Percentiles rank a stretch among this genome's conserved stretches.
Evolutionary conservation across 2,797 vertebrate genomes (phyloP).

Genomic region (Danio tinwini): DNA sequence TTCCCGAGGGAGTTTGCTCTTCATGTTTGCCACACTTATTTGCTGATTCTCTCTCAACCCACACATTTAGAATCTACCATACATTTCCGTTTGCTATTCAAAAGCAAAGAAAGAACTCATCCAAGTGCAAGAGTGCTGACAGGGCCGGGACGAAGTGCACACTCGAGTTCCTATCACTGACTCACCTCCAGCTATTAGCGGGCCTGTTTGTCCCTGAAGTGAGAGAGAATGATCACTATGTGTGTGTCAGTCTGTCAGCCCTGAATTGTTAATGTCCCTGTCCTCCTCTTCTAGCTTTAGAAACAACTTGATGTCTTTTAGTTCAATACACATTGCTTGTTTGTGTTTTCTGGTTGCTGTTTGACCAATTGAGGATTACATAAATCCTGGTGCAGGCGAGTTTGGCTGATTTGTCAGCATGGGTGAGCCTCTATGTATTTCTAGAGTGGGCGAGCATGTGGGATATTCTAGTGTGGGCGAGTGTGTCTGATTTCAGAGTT

Average conservation of each 20-base stretch:
- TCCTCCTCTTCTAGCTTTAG: not conserved
- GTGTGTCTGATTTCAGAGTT: conserved; percentile 15
- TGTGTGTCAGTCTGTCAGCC: conserved; percentile 4
- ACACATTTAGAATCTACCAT: conserved; percentile 7
- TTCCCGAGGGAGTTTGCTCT: not conserved
- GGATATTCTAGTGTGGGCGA: not conserved
- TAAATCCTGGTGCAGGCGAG: conserved; percentile 2
- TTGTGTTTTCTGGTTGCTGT: conserved; percentile 1
- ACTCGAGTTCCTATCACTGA: conserved; percentile 43
- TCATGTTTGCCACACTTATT: conserved; percentile 11
- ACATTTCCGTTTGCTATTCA: not conserved
- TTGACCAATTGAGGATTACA: conserved; percentile 16
- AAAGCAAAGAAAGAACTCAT: not conserved
- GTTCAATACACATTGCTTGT: not conserved
- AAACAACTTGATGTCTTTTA: not conserved
- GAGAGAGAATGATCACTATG: conserved; percentile 34
- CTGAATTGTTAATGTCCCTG: not conserved
- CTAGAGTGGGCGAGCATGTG: conserved; percentile 14
- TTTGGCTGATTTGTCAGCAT: conserved; percentile 11
- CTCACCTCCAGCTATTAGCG: not conserved
- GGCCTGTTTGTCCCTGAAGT: conserved; percentile 16
- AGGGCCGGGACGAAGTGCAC: not conserved
- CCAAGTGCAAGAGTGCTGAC: conserved; percentile 16
- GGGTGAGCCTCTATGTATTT: not conserved
- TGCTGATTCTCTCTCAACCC: not conserved